A percentile compares a stretch with the other conserved stretches of the same genome.
Evolutionary conservation across 2,113 vertebrate species (phyloP).

Genomic region (Notarius lentiginosus): DNA sequence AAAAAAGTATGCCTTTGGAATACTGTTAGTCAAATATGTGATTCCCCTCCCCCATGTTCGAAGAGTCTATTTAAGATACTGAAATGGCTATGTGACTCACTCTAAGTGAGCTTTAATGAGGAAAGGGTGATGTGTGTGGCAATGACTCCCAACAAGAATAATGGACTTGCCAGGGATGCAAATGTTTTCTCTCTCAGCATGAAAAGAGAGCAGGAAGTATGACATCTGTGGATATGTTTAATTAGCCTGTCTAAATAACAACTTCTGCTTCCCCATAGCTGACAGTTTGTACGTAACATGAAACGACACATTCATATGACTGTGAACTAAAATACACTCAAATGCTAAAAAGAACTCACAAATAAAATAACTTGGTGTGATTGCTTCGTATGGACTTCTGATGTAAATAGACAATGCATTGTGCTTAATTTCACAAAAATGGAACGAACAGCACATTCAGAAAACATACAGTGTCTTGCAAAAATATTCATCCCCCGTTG

Average conservation of each 20-base stretch:
- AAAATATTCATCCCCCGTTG: too few relatives aligned
- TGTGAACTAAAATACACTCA: slow-evolving; percentile 17
- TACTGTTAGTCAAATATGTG: slow-evolving; percentile 18
- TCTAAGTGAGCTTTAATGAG: slow-evolving; percentile 43
- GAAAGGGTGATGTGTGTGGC: not conserved
- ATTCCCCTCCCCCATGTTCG: slow-evolving; percentile 20
- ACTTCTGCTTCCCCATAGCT: slow-evolving; percentile 29
- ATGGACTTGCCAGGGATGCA: slow-evolving; percentile 6
- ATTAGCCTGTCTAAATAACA: slow-evolving; percentile 36
- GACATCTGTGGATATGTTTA: slow-evolving; percentile 33
- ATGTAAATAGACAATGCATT: not conserved
- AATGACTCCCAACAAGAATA: slow-evolving; percentile 17
- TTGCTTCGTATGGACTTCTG: not conserved
- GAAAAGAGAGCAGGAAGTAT: slow-evolving; percentile 3
- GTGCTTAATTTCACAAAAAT: not conserved
- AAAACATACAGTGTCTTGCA: not conserved
- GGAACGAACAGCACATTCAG: not conserved
- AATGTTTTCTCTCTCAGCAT: slow-evolving; percentile 22
- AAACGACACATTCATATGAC: slow-evolving; percentile 35
- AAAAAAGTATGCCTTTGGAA: not conserved
- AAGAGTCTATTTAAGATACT: slow-evolving; percentile 34
- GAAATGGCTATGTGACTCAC: slow-evolving; percentile 48
- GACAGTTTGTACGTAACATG: slow-evolving; percentile 16
- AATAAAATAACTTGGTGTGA: slow-evolving; percentile 12
- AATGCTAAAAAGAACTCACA: not conserved